A percentile compares a stretch with the other conserved stretches of the same genome.
These are phyloP conservation scores for Pollimyrus isidori DNA, from an alignment of 2,113 vertebrate species.

Conservation along the genomic window DNA sequence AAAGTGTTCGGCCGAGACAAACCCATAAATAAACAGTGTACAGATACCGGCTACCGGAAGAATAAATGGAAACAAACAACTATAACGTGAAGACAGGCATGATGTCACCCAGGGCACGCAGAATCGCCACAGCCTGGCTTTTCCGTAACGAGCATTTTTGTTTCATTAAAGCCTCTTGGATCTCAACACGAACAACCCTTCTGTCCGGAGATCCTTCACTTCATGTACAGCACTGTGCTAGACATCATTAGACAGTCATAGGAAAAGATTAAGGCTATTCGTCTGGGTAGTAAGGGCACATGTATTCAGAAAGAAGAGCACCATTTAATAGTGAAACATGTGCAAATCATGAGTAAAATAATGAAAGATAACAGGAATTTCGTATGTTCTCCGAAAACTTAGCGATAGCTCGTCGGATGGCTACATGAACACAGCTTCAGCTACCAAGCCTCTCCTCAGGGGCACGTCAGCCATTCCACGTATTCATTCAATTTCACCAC, in stretches of 20 bases:
- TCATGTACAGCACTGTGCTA: neutral
- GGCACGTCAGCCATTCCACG: too few relatives aligned
- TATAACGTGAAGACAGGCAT: neutral
- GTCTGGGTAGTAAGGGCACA: neutral
- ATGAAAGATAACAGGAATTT: too few relatives aligned
- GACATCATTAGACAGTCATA: neutral
- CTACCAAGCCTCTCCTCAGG: too few relatives aligned
- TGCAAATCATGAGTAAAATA: neutral
- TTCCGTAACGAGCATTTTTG: neutral
- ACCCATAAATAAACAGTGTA: neutral
- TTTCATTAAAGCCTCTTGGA: neutral
- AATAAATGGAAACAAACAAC: neutral
- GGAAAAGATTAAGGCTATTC: neutral
- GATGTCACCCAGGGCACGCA: neutral
- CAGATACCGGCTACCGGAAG: neutral
- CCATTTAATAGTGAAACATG: neutral
- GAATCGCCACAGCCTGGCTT: neutral
- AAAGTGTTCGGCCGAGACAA: neutral
- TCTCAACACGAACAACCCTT: neutral
- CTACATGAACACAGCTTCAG: too few relatives aligned
- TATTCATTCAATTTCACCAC: too few relatives aligned
- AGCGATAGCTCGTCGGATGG: too few relatives aligned
- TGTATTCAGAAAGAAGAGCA: neutral
- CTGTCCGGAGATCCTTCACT: neutral
- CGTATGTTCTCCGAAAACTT: too few relatives aligned